Conservation (phyloP, 2,888 invertebrate species). For the Capitulum mitella region DNA sequence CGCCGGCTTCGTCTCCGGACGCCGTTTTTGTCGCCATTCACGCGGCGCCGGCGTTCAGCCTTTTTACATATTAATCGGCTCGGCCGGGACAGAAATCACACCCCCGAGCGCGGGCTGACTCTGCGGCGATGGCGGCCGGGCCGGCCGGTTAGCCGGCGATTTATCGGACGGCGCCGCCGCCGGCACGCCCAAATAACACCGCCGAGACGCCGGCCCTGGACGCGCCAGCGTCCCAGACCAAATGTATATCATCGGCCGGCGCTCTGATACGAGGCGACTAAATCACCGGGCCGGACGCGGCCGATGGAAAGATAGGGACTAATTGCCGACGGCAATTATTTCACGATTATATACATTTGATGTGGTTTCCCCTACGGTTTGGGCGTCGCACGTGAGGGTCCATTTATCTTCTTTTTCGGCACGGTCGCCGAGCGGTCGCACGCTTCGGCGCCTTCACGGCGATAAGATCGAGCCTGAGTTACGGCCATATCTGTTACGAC, state of each 20-base stretch:
- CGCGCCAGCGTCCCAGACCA: not conserved
- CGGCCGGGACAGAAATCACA: not conserved
- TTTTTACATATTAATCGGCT: not conserved
- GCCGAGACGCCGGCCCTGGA: not conserved
- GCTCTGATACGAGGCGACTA: not conserved
- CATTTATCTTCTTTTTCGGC: not conserved
- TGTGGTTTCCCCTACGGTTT: not conserved
- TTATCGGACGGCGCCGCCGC: not conserved
- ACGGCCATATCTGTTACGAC: not conserved
- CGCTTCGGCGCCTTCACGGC: not conserved
- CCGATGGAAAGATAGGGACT: not conserved
- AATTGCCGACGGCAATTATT: not conserved
- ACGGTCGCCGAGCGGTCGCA: not conserved
- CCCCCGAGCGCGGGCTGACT: not conserved
- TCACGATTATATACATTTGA: not conserved
- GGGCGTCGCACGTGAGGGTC: not conserved
- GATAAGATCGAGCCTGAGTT: not conserved
- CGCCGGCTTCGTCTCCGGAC: not conserved
- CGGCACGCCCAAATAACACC: not conserved
- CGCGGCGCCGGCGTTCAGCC: not conserved
- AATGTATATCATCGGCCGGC: not conserved
- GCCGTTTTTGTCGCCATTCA: not conserved
- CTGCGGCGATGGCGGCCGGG: not conserved
- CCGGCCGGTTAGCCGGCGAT: not conserved
- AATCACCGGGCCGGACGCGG: not conserved